Evolutionary conservation across 2,888 invertebrate species (phyloP).

Genomic region (Ephialtes manifestator): DNA sequence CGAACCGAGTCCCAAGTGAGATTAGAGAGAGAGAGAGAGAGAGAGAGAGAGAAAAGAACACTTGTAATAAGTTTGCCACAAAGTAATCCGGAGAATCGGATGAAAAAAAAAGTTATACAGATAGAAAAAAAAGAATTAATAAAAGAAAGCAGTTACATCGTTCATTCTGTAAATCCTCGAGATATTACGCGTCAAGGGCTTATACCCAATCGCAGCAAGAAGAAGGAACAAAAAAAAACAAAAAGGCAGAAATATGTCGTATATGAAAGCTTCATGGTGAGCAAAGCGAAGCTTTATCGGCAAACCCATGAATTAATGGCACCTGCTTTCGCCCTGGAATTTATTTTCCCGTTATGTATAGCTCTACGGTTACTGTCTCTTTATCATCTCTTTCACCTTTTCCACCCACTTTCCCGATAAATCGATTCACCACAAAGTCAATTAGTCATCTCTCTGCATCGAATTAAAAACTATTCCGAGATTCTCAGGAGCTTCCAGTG

Average conservation of each 20-base stretch:
- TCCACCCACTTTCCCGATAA: conserved; percentile 40
- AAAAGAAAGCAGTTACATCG: conserved; percentile 31
- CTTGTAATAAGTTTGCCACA: neutral
- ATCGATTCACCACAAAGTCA: conserved; percentile 59
- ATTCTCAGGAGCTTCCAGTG: neutral
- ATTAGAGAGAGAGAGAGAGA: neutral
- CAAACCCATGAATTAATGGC: conserved; percentile 53
- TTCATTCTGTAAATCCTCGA: conserved; percentile 37
- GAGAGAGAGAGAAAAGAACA: neutral
- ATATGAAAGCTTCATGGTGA: conserved; percentile 17
- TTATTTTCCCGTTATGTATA: conserved; percentile 43
- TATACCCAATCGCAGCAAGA: conserved; percentile 29
- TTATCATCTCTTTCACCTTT: neutral
- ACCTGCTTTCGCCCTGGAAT: conserved; percentile 20
- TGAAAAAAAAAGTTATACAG: conserved; percentile 5
- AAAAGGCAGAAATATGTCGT: neutral
- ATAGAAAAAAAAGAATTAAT: conserved; percentile 1
- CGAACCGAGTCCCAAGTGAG: neutral
- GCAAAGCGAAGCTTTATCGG: conserved; percentile 32
- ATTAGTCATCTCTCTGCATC: conserved; percentile 52
- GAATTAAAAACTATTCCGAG: conserved; percentile 36
- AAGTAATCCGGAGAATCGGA: conserved; percentile 14
- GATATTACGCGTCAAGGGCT: conserved; percentile 52
- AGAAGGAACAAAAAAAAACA: neutral
- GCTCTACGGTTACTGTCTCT: conserved; percentile 4